These are phyloP conservation scores for Cephus cinctus DNA, from an alignment of 1,140 invertebrate genomes.

Conservation along the genomic window DNA sequence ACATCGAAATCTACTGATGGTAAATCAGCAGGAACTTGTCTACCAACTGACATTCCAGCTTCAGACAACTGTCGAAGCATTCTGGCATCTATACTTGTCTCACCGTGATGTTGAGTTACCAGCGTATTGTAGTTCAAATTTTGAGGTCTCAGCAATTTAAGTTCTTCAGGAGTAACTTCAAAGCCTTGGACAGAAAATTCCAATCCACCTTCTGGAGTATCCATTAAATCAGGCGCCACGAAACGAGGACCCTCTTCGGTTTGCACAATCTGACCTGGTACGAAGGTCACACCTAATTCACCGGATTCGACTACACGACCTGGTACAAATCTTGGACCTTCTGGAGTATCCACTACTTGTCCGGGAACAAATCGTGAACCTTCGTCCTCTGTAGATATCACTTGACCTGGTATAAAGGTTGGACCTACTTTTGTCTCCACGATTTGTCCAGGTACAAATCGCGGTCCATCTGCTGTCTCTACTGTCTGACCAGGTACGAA, in stretches of 20 bases:
- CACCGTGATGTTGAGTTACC: slow-evolving; percentile 58
- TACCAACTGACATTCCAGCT: slow-evolving; percentile 69
- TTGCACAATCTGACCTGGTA: slow-evolving; percentile 71
- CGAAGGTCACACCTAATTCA: slow-evolving; percentile 66
- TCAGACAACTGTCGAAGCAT: slow-evolving; percentile 69
- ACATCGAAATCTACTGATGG: slow-evolving; percentile 64
- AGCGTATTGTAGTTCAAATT: slow-evolving; percentile 54
- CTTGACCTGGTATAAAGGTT: slow-evolving; percentile 72
- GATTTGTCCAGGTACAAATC: slow-evolving; percentile 71
- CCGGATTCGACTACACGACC: slow-evolving; percentile 68
- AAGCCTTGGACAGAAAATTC: slow-evolving; percentile 77
- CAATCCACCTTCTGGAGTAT: slow-evolving; percentile 63
- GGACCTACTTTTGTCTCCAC: slow-evolving; percentile 71
- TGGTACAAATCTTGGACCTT: slow-evolving; percentile 73
- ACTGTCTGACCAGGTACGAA: slow-evolving; percentile 73
- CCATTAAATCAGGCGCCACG: slow-evolving; percentile 67
- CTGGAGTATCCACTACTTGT: slow-evolving; percentile 70
- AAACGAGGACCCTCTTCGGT: slow-evolving; percentile 70
- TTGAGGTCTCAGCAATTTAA: slow-evolving; percentile 63
- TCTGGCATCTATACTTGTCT: slow-evolving; percentile 65
- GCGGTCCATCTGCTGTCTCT: slow-evolving; percentile 65
- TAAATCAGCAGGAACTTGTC: slow-evolving; percentile 62
- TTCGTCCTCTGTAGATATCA: slow-evolving; percentile 71
- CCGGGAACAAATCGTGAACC: slow-evolving; percentile 71
- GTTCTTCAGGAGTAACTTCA: slow-evolving; percentile 70